Base-by-base conservation (phyloP, 2,797 vertebrate genomes). In the Novumbra hubbsi region DNA sequence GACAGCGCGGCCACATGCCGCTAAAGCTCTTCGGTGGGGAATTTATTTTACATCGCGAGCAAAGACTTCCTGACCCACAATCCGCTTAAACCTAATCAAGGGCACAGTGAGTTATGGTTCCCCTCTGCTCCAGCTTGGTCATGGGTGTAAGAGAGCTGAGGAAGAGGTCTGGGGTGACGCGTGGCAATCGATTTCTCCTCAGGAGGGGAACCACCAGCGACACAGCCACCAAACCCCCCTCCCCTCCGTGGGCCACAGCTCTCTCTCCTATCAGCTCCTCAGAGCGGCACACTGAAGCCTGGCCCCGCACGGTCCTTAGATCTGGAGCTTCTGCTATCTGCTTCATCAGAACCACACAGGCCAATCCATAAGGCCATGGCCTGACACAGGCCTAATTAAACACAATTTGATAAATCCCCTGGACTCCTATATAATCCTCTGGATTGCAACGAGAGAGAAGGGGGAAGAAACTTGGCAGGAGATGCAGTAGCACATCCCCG, bases 401-500 rank as follows among this genome's bases (percentile, higher is more conserved):
- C 87, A 87, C 90, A 92, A 93, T 94, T 92, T 93, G 83, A 93
- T 86, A 90, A 93, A 92, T 93, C 91, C 89, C 84, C 82, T 79
- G 84, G 88, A 92, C 85, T 88, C 79, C 21, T 55, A 81, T 73
- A 75, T 90, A 93, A 93, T 92, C 90, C 90, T 85, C 86, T 85
- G 87, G 90, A 87, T 88, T 91, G 86, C 81, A 48, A 19, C 30
- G 21, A 17, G 16, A 63, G 78, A 83, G 30, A 71, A 48, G 27
- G 19, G 41, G 24, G 62, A 30, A 41, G 52, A 30, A 80, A 80
- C 82, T 90, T 92, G 88, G 88, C 91, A 90, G 80, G 81, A 73
- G 84, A 88, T 85, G 83, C 87, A 88, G 87, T 88, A 90, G 88
- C 76, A 84, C 85, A 88, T 91, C 88, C 87, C 87, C 85, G 80